Conservation (phyloP, 2,113 vertebrate species). For the Melanocharis versteri region DNA sequence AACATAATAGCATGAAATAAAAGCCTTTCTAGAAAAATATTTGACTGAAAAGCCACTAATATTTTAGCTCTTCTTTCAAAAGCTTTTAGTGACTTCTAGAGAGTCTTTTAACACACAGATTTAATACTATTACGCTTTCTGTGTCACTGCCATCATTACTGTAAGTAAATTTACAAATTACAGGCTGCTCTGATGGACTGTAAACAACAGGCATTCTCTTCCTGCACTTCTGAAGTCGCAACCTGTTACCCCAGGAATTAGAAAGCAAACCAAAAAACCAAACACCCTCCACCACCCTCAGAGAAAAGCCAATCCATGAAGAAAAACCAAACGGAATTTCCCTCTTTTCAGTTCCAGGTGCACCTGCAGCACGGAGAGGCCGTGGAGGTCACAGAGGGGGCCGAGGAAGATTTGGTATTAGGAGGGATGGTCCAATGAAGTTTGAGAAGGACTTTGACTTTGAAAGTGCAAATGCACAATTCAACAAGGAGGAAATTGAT, state of each 20-base stretch:
- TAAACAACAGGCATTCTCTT: neutral
- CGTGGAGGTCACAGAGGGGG: slow-evolving; percentile 90
- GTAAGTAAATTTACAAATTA: neutral
- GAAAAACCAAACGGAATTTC: neutral
- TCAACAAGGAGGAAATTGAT: slow-evolving; percentile 98
- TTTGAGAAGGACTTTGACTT: slow-evolving; percentile 99
- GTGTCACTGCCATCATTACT: neutral
- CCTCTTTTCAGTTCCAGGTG: slow-evolving; percentile 67
- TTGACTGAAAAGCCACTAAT: neutral
- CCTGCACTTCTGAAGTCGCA: neutral
- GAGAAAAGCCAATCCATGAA: neutral
- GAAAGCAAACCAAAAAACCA: neutral
- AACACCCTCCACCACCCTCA: neutral
- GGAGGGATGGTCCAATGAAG: slow-evolving; percentile 92
- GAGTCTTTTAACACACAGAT: neutral
- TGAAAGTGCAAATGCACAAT: slow-evolving; percentile 96
- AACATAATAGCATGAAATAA: neutral
- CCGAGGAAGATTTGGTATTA: slow-evolving; percentile 85
- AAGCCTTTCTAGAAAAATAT: neutral
- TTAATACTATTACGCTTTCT: neutral
- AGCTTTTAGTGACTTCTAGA: neutral
- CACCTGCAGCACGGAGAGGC: slow-evolving; percentile 75
- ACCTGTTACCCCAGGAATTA: neutral
- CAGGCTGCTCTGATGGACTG: neutral
- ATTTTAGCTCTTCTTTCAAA: neutral